These are phyloP conservation scores for Sinocyclocheilus anshuiensis DNA, from an alignment of 2,113 vertebrate species.

Conservation along the genomic window DNA sequence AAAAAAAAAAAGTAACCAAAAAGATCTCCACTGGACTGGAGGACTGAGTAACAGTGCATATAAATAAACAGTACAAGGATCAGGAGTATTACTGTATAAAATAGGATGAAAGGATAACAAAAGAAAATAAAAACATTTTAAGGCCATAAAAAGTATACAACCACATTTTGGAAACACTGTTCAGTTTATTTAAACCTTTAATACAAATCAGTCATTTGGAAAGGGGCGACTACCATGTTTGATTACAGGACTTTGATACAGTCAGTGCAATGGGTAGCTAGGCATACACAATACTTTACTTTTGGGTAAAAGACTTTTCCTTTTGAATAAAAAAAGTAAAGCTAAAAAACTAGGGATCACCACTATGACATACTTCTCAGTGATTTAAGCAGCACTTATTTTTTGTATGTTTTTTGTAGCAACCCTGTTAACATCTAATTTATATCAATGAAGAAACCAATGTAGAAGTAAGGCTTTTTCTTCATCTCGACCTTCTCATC, in stretches of 20 bases:
- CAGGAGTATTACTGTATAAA: constrained; percentile 84
- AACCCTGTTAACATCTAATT: constrained; percentile 90
- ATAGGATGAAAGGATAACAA: constrained; percentile 45
- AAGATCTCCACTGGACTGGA: constrained; percentile 80
- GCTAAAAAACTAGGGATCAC: constrained; percentile 76
- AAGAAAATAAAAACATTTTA: constrained; percentile 54
- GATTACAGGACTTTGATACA: constrained; percentile 82
- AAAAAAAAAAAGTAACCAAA: constrained; percentile 88
- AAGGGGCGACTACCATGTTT: constrained; percentile 77
- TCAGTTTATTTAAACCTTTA: constrained; percentile 81
- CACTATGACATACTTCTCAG: constrained; percentile 86
- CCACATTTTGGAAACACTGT: constrained; percentile 83
- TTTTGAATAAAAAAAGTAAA: constrained; percentile 59
- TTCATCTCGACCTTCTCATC: constrained; percentile 82
- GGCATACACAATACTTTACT: constrained; percentile 68
- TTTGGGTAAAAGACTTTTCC: constrained; percentile 77
- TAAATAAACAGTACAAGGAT: constrained; percentile 90
- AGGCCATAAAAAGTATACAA: constrained; percentile 85
- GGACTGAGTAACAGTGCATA: constrained; percentile 86
- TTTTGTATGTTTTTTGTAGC: constrained; percentile 84
- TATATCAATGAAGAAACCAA: constrained; percentile 87
- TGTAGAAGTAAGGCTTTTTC: constrained; percentile 86
- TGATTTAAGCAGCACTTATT: constrained; percentile 94
- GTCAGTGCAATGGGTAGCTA: constrained; percentile 86
- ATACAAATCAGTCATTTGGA: constrained; percentile 86